These are phyloP conservation scores for Erebia palarica DNA, from an alignment of 2,888 invertebrate genomes.

Conservation along the genomic window DNA sequence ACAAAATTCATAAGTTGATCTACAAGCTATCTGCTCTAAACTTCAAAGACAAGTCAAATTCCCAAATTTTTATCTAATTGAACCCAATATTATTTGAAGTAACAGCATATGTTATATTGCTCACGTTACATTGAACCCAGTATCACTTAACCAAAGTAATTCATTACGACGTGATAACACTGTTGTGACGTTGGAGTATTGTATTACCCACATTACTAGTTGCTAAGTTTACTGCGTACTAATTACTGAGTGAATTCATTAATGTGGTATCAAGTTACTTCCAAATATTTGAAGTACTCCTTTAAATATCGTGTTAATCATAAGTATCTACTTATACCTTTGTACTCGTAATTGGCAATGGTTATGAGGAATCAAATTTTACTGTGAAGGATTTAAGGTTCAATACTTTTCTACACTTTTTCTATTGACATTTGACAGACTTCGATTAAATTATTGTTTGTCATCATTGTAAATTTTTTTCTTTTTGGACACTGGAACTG, in stretches of 20 bases:
- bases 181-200: conserved; percentile 61
- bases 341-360: no score
- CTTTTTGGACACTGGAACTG: no score
- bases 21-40: neutral
- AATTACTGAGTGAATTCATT: conserved; percentile 34
- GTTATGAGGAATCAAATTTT: no score
- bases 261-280: conserved; percentile 17
- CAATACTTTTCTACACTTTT: no score
- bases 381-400: no score
- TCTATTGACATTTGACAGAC: no score
- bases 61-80: neutral
- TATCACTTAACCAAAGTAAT: conserved; percentile 56
- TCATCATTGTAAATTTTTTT: no score
- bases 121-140: conserved; percentile 10
- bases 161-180: conserved; percentile 72
- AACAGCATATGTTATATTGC: neutral
- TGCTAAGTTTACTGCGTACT: conserved; percentile 27
- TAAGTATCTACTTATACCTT: no score
- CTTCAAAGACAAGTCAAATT: neutral
- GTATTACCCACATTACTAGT: conserved; percentile 52
- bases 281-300: conserved; percentile 4
- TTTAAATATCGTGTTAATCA: neutral
- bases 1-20: no score
- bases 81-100: conserved; percentile 34
- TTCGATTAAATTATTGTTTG: no score